Evolutionary conservation across 92 coral and sea anemone genomes (phyloP).

Genomic region (Epizoanthus stellaris): DNA sequence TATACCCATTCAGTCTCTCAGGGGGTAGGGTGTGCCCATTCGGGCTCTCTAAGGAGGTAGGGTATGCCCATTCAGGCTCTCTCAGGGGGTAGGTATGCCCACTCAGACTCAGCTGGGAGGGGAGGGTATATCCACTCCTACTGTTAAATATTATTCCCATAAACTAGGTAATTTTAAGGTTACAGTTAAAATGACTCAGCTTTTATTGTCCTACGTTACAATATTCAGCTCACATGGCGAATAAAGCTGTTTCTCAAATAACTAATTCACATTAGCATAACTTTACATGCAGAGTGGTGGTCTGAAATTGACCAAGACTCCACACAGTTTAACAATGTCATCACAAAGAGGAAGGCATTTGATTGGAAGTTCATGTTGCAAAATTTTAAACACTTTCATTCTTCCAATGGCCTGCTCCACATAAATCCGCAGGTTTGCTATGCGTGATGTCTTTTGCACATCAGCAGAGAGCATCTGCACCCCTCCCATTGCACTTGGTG

Average conservation of each 20-base stretch:
- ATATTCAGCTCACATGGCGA: not conserved
- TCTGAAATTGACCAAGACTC: constrained; percentile 12
- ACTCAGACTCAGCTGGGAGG: constrained; percentile 1
- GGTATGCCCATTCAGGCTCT: not conserved
- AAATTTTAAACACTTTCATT: constrained; percentile 31
- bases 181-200: constrained; percentile 14
- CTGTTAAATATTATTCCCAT: not conserved
- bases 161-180: not conserved
- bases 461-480: not conserved
- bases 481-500: constrained; percentile 46
- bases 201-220: not conserved
- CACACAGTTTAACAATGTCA: not conserved
- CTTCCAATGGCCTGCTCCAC: not conserved
- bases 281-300: not conserved
- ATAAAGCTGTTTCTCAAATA: constrained; percentile 19
- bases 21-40: constrained; percentile 7
- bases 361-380: constrained; percentile 25
- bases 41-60: not conserved
- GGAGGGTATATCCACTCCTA: no score
- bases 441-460: no score
- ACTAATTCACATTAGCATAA: not conserved
- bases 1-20: constrained; percentile 5
- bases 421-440: no score
- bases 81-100: no score
- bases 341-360: constrained; percentile 27